Evolutionary conservation across 2,797 vertebrate species (phyloP).

Genomic region (Vireo griseus): DNA sequence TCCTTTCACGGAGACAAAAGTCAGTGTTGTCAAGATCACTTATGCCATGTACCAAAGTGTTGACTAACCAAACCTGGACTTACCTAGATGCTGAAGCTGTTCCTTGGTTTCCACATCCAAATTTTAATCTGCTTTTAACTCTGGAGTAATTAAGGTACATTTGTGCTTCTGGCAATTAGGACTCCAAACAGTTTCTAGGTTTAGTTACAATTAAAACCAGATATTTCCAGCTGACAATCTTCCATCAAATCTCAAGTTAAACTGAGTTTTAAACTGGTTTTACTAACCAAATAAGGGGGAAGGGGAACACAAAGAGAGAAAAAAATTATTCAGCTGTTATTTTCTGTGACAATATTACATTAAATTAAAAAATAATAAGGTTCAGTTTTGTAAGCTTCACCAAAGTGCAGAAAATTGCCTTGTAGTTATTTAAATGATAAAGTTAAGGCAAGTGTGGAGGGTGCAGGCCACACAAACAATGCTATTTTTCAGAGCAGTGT

Average conservation of each 20-base stretch:
- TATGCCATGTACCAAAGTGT: not conserved
- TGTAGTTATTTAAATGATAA: not conserved
- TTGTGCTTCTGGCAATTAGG: not conserved
- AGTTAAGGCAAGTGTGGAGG: not conserved
- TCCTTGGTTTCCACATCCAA: not conserved
- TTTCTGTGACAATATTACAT: not conserved
- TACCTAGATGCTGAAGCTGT: not conserved
- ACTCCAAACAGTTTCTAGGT: not conserved
- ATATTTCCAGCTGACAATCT: not conserved
- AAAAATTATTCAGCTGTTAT: not conserved
- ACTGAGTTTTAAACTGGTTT: not conserved
- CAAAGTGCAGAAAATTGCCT: not conserved
- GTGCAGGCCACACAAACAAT: not conserved
- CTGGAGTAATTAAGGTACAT: not conserved
- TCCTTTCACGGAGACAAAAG: not conserved
- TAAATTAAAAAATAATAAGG: not conserved
- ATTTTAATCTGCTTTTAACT: not conserved
- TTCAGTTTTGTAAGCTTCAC: not conserved
- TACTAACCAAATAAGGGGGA: not conserved
- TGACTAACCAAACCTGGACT: not conserved
- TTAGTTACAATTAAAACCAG: not conserved
- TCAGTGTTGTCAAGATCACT: not conserved
- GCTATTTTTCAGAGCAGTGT: not conserved
- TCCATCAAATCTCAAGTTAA: not conserved
- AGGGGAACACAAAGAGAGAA: not conserved